A percentile compares a stretch with the other conserved stretches of the same genome.
phyloP scores from a whole-genome alignment of 2,113 vertebrate genomes.

The Corythoichthys haematopterus region DNA sequence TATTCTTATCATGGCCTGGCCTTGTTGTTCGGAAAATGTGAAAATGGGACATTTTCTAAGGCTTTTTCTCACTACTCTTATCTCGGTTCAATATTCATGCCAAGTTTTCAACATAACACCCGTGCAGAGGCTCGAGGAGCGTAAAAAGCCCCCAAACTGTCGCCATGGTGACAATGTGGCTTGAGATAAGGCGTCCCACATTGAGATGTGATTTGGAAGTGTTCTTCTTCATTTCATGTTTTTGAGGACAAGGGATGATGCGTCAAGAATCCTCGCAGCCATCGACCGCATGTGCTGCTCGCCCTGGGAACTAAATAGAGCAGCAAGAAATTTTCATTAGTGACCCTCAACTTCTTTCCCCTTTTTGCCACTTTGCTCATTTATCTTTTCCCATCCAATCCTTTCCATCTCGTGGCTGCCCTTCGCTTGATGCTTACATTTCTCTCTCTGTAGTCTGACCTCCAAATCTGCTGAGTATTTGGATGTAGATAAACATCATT shows the following conservation, averaged over 20 bases:
- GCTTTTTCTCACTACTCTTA: constrained; percentile 1
- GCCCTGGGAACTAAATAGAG: constrained; percentile 42
- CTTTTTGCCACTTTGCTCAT: constrained; percentile 21
- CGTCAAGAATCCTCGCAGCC: constrained; percentile 23
- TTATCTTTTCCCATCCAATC: constrained; percentile 22
- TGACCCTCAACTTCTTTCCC: constrained; percentile 28
- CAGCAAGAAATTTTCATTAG: constrained; percentile 49
- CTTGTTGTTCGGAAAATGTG: constrained; percentile 12
- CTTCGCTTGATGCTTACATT: constrained; percentile 22
- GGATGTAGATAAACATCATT: constrained; percentile 17
- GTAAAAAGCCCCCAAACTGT: constrained; percentile 42
- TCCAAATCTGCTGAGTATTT: constrained; percentile 51
- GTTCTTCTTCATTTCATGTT: constrained; percentile 7
- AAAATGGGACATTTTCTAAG: constrained; percentile 4
- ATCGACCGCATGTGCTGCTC: constrained; percentile 11
- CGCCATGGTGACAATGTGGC: constrained; percentile 57
- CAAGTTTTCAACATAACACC: constrained; percentile 37
- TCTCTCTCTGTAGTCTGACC: constrained; percentile 34
- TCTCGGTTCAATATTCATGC: constrained; percentile 15
- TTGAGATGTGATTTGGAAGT: constrained; percentile 27
- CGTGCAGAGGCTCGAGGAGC: constrained; percentile 29
- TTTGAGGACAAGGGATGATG: constrained; percentile 15
- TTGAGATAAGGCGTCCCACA: constrained; percentile 20
- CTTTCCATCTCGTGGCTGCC: not conserved
- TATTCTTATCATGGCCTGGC: constrained; percentile 18